phyloP scores from a whole-genome alignment of 2,113 vertebrate species.

The Petromus typicus region DNA sequence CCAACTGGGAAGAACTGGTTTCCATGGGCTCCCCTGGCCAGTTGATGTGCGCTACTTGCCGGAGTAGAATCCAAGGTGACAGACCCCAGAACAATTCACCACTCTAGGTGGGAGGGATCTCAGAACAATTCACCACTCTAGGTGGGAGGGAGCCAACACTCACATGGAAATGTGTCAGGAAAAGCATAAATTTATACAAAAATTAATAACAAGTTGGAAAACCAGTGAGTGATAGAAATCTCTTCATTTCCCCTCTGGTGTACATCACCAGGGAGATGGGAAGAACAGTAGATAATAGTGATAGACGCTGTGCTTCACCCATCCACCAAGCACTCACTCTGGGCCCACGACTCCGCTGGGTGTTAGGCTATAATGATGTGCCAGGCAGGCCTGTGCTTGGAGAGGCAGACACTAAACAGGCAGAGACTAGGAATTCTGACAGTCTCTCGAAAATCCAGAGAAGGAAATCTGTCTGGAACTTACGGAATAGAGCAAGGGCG shows the following conservation, averaged over 20 bases:
- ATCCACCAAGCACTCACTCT: not conserved
- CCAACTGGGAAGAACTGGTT: not conserved
- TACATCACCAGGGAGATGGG: not conserved
- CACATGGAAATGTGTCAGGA: constrained; percentile 31
- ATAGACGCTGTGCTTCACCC: not conserved
- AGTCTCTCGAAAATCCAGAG: too few relatives aligned
- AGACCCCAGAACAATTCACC: not conserved
- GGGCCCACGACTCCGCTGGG: not conserved
- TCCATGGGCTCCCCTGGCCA: not conserved
- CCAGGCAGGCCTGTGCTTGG: not conserved
- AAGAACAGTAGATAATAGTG: not conserved
- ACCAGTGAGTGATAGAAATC: not conserved
- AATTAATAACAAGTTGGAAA: not conserved
- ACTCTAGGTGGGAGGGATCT: not conserved
- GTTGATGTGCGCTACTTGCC: rapidly evolving
- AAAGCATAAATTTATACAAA: constrained; percentile 30
- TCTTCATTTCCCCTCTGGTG: not conserved
- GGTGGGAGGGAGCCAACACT: not conserved
- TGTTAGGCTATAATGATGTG: not conserved
- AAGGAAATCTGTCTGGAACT: not conserved
- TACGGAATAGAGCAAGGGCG: not conserved
- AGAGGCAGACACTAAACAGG: not conserved
- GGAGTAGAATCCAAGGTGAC: not conserved
- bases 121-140: not conserved
- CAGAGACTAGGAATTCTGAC: not conserved